Evolutionary conservation across 2,888 invertebrate species (phyloP), one percentile per base, ranked within the genome.

Genomic region (Boloria selene): DNA sequence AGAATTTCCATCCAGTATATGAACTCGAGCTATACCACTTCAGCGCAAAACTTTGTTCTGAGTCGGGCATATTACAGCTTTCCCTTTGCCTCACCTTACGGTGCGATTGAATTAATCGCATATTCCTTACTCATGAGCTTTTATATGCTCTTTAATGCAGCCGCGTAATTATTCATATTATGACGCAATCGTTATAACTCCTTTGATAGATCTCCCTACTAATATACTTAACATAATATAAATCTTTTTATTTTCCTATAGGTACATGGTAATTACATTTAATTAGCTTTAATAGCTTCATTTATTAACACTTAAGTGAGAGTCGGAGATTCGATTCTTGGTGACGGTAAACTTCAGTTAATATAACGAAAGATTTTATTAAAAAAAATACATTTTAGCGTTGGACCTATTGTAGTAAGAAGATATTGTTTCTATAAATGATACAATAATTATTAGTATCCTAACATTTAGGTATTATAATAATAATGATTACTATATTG

Each of bases 71-170:
- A 26, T 13, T 49, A 58, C 64, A 65, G 56, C 60, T 47, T 61
- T 56, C 65, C 65, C 56, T 53, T 54, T 22, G 60, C 61, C 52
- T 47, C 59, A 38, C 49, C 49, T 54, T 42, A 50, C 49, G 26
- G 51, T 61, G 26, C 59, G 53, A 62, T 68, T 55, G 60, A 64
- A 67, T 61, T 65, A 65, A 65, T 68, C 62, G 31, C 49, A 17
- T 31, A 58, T 53, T 22, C 65, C 51, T 22, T 51, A 44, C 16
- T 53, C 22, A 22, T 22, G 22, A 22, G 22, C 22, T 65, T 42
- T 63, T 65, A 63, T 65, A 53, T 50, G 7, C 62, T 45, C 16
- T 68, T 61, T 53, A 51, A 45, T 47, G 45, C 59, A 47, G 42
- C 61, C 13, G 58, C 22, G 45, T 52, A 62, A 65, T 59, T 59